Evolutionary conservation across 2,888 invertebrate species (phyloP).

Genomic region (Lithosia quadra): DNA sequence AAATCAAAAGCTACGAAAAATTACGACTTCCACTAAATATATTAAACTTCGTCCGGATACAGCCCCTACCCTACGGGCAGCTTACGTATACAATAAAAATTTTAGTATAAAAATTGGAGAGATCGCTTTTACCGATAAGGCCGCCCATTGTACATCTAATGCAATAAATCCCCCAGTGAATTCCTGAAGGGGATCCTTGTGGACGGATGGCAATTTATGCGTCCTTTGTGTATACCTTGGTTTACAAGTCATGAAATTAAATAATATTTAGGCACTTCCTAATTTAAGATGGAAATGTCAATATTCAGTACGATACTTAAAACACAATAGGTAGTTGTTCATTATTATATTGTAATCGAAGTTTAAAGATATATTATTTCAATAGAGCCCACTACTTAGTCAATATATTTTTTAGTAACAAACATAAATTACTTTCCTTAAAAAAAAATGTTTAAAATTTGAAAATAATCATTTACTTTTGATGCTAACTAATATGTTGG

Average conservation of each 20-base stretch:
- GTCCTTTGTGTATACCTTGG: not conserved
- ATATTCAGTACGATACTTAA: too few relatives aligned
- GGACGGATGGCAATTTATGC: not conserved
- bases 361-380: too few relatives aligned
- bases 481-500: too few relatives aligned
- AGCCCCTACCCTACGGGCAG: not conserved
- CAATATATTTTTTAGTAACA: too few relatives aligned
- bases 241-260: not conserved
- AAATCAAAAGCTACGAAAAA: not conserved
- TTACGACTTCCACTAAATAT: slow-evolving; percentile 2
- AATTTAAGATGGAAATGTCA: too few relatives aligned
- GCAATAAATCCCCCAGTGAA: not conserved
- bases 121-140: not conserved
- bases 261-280: too few relatives aligned
- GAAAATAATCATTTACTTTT: too few relatives aligned
- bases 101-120: not conserved
- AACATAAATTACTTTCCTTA: too few relatives aligned
- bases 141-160: slow-evolving; percentile 1
- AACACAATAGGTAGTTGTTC: too few relatives aligned
- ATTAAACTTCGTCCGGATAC: not conserved
- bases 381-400: too few relatives aligned
- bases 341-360: too few relatives aligned
- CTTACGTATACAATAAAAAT: slow-evolving; percentile 4
- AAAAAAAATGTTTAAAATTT: too few relatives aligned
- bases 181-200: not conserved